Evolutionary conservation across 2,797 vertebrate genomes (phyloP), one percentile per base, ranked within the genome.

Genomic region (Hippocampus kuda): DNA sequence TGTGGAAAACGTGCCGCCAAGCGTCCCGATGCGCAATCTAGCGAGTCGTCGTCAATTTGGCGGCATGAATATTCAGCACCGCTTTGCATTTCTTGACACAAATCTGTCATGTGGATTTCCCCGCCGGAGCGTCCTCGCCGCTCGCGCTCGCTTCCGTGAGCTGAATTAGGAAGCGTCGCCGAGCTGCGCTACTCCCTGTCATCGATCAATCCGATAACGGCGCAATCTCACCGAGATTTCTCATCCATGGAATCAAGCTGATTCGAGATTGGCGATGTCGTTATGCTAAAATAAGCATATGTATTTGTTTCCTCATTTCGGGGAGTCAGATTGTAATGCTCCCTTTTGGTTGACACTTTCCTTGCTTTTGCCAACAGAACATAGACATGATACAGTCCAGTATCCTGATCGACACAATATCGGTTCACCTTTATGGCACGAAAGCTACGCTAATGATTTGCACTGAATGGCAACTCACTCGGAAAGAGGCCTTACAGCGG

Each of bases 41-140:
- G 41, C 42, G 62, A 77, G 61, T 60, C 60, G 68, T 77, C 70
- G 60, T 76, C 77, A 73, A 75, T 76, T 70, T 74, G 65, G 67
- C 38, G 27, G 49, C 62, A 77, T 82, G 71, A 83, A 84, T 79
- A 85, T 83, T 82, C 81, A 83, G 57, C 34, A 4, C 7, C 24
- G 46, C 42, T 79, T 79, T 74, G 67, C 70, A 75, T 84, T 44
- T 65, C 44, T 65, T 65, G 4, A 48, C 63, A 48, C 44, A 78
- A 75, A 79, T 83, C 60, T 67, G 76, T 71, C 72, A 79, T 67
- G 10, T 66, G 5, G 41, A 44, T 64, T 64, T 60, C 46, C 41
- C 46, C 74, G 67, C 41, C 22, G 42, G 27, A 72, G 69, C 72
- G 53, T 75, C 73, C 38, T 71, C 46, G 69, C n/a, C 49, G 46